Base-by-base conservation (phyloP, 2,888 invertebrate species). In the Eupithecia exiguata region DNA sequence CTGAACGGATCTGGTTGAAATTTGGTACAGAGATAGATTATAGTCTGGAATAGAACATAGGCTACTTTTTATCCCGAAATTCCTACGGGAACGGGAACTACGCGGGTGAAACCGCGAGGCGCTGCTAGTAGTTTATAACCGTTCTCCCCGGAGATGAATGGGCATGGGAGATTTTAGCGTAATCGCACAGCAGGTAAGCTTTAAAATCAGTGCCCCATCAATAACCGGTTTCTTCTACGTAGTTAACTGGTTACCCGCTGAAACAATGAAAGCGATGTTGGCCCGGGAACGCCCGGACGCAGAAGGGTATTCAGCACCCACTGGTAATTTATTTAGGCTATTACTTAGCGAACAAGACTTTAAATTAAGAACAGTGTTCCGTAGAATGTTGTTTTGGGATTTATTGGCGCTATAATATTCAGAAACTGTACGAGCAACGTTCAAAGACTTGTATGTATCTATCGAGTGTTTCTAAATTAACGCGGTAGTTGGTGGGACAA, bases 301-400 rank as follows among this genome's bases (percentile, higher is more conserved):
- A 74, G 65, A 65, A 61, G 69, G 43, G 70, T 65, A 69, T 49
- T 65, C 9, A 35, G 63, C 38, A 38, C 35, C 36, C 36, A 38
- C 68, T 35, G 38, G 70, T 79, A 74, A 78, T 78, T 79, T 78
- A 79, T 77, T 76, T 74, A 79, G 61, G 76, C 74, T 69, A 73
- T 72, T 78, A 74, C 74, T 74, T 76, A 68, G 66, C 72, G 71
- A 65, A 69, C 58, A 72, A 67, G 68, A 76, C 73, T 74, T 76
- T 70, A 49, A 16, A 63, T 67, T 79, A 69, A 73, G 43, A 73
- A n/a, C 58, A 66, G 71, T 69, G 30, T 21, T 65, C 75, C 75
- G 71, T n/a, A 66, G 6, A 49, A 66, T 38, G 25, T 25, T 58
- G 58, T 25, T 58, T 58, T 58, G 12, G 25, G 14, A 58, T 58